Evolutionary conservation across 1,140 invertebrate species (phyloP).

Genomic region (Kradibia gibbosae): DNA sequence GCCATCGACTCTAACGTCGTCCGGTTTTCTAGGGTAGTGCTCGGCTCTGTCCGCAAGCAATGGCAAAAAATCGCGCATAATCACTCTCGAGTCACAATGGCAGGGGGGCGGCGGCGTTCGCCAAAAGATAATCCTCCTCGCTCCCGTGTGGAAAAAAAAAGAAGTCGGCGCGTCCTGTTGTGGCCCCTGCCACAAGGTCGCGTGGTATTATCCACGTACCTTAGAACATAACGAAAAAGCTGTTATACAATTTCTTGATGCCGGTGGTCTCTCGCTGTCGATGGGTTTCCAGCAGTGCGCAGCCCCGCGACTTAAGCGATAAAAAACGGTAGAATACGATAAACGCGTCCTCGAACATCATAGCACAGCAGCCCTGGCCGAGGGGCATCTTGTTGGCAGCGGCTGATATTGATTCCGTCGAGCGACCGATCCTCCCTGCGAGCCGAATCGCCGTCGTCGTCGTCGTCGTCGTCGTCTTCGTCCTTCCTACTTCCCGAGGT

Average conservation of each 20-base stretch:
- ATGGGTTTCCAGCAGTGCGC: constrained; percentile 82
- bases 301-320: constrained; percentile 70
- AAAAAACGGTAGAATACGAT: constrained; percentile 72
- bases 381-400: constrained; percentile 67
- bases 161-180: constrained; percentile 19
- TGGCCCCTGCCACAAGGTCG: constrained; percentile 43
- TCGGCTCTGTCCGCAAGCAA: constrained; percentile 12
- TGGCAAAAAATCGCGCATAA: constrained; percentile 45
- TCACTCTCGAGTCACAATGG: constrained; percentile 33
- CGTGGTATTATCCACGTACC: constrained; percentile 56
- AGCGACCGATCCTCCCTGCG: not conserved
- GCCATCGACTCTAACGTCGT: constrained; percentile 38
- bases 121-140: not conserved
- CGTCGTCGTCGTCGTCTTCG: too few species aligned
- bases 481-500: too few species aligned
- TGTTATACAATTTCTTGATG: constrained; percentile 88
- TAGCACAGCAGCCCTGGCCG: constrained; percentile 67
- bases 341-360: constrained; percentile 71
- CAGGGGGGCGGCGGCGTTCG: too few species aligned
- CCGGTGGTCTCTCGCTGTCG: constrained; percentile 85
- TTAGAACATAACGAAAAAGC: constrained; percentile 89
- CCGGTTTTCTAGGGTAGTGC: constrained; percentile 38
- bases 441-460: too few species aligned
- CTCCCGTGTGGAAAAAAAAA: constrained; percentile 12
- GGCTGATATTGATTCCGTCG: not conserved